Conservation (phyloP, 2,888 invertebrate species). For the Abrostola triplasia region DNA sequence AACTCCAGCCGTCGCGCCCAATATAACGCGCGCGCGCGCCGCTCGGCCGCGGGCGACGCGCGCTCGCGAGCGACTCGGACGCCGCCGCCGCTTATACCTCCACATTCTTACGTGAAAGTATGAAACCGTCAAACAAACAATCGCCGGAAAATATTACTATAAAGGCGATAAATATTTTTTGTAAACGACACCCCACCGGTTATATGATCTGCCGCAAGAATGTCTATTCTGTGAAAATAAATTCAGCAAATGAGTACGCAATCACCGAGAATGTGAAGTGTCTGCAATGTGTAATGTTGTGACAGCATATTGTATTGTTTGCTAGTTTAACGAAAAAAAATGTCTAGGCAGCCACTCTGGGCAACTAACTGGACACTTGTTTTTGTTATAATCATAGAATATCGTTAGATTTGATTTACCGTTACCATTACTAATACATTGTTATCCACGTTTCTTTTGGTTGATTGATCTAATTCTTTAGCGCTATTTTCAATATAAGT, state of each 20-base stretch:
- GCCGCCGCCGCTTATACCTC: constrained; percentile 36
- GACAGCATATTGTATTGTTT: constrained; percentile 54
- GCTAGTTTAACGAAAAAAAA: constrained; percentile 45
- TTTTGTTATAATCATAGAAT: constrained; percentile 6
- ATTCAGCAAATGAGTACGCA: constrained; percentile 69
- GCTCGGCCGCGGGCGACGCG: constrained; percentile 5
- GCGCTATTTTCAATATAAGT: neutral
- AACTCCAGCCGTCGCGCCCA: constrained; percentile 12
- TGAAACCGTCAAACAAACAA: constrained; percentile 44
- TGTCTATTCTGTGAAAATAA: constrained; percentile 76
- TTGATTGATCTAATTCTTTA: neutral
- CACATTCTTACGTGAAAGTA: constrained; percentile 41
- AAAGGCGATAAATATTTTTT: constrained; percentile 58
- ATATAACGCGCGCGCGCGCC: constrained; percentile 5
- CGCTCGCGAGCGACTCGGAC: constrained; percentile 25
- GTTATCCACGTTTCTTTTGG: neutral
- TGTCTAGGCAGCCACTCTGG: constrained; percentile 35
- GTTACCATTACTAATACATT: neutral
- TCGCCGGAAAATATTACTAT: constrained; percentile 45
- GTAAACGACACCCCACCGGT: constrained; percentile 67
- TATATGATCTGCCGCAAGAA: constrained; percentile 73
- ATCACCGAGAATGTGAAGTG: constrained; percentile 70
- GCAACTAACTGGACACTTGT: constrained; percentile 9
- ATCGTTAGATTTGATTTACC: neutral
- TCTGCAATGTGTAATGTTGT: constrained; percentile 67